Conservation (phyloP, 2,113 vertebrate species). For the Anser brachyrhynchus region DNA sequence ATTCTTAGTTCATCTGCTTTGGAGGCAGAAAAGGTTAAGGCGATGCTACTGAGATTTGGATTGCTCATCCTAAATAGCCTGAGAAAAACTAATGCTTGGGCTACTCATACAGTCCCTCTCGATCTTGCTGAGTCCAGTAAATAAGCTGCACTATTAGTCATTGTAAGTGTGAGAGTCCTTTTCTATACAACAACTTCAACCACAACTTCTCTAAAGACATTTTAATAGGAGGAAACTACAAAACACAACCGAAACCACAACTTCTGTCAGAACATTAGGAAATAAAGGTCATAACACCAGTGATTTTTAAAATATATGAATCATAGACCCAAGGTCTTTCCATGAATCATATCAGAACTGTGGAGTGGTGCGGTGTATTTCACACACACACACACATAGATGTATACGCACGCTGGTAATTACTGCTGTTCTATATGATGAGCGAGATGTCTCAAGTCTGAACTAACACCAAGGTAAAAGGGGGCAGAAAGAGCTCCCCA, state of each 20-base stretch:
- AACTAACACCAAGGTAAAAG: not conserved
- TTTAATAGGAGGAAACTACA: constrained; percentile 30
- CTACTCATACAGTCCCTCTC: not conserved
- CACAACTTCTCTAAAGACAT: constrained; percentile 31
- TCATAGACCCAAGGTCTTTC: constrained; percentile 30
- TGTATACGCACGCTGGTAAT: not conserved
- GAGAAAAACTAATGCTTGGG: not conserved
- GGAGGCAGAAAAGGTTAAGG: not conserved
- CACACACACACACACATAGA: not conserved
- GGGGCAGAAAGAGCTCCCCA: not conserved
- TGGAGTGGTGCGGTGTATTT: not conserved
- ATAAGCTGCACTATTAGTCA: not conserved
- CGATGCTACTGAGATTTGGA: not conserved
- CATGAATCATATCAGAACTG: constrained; percentile 38
- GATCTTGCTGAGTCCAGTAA: not conserved
- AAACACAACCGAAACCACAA: constrained; percentile 26
- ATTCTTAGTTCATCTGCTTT: not conserved
- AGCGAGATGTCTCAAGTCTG: not conserved
- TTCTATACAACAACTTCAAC: constrained; percentile 22
- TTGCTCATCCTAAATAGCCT: not conserved
- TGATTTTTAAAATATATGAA: not conserved
- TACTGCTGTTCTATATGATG: not conserved
- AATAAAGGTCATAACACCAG: constrained; percentile 13
- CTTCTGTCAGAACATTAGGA: constrained; percentile 19
- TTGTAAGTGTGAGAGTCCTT: not conserved